Evolutionary conservation across 2,113 vertebrate genomes (phyloP), one percentile per base, ranked within the genome.

Genomic region (Rhegmatorhina hoffmannsi): DNA sequence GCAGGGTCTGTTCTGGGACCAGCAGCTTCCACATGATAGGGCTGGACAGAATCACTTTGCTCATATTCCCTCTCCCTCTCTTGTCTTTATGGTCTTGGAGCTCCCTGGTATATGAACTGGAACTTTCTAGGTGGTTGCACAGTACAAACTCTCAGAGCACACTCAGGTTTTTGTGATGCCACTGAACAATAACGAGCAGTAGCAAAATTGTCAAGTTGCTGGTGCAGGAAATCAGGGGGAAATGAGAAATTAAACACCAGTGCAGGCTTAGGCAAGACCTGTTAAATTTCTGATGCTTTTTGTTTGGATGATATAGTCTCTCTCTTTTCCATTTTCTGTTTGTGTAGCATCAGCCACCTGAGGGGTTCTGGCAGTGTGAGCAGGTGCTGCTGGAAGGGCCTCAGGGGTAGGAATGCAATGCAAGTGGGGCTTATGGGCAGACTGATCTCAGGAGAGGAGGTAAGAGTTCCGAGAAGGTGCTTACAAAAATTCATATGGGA

Each of bases 81-180:
- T 92, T 81, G 55, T 40, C 34, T 55, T 34, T 68, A 9, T 12
- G 17, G 38, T 17, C 55, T 64, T 67, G 38, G 59, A 85, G 74
- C 40, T 78, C 64, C 29, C 52, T 70, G 56, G 17, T 36, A 34
- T 31, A 72, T 77, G 69, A 47, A 25, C 33, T 11, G 7, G 49
- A 28, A 49, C n/a, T 64, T 80, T 74, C 47, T 58, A 16, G 31
- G 11, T 40, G 28, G 64, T 91, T 47, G 11, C 8, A 13, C 25
- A 58, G 4, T 25, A 23, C 31, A 40, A 28, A 2, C 7, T 25
- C 0, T 28, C 11, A 6, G 34, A 12, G 6, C 5, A 1, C 17
- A 13, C 25, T 66, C 17, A 29, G 19, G 49, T 31, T 46, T 75
- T 59, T 18, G 10, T 53, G n/a, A 10, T 79, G 28, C 26, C 11